phyloP scores from a whole-genome alignment of 2,797 vertebrate genomes.

The Geotrypetes seraphini region DNA sequence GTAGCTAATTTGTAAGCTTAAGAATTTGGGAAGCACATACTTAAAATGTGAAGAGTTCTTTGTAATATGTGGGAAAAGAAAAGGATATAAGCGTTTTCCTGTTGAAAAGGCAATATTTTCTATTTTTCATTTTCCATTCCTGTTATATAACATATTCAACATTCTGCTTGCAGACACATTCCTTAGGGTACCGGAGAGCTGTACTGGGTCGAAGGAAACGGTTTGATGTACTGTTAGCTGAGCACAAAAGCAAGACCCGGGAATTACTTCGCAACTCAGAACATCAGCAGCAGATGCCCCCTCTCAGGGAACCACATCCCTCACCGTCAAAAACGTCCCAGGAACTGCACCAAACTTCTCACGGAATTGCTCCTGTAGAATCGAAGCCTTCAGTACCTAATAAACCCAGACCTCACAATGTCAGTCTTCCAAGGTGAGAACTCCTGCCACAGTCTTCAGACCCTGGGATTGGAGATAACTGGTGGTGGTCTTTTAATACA shows the following conservation, averaged over 20 bases:
- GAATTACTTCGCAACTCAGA: conserved; percentile 78
- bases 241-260: conserved; percentile 95
- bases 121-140: no score
- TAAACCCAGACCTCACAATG: conserved; percentile 90
- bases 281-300: conserved; percentile 79
- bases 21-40: no score
- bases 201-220: conserved; percentile 94
- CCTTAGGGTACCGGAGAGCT: conserved; percentile 97
- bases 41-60: no score
- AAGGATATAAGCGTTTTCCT: no score
- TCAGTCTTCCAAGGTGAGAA: conserved; percentile 91
- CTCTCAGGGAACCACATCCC: conserved; percentile 96
- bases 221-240: conserved; percentile 89
- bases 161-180: conserved; percentile 95
- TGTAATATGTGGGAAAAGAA: no score
- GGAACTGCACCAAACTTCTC: conserved; percentile 74
- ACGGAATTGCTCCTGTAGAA: conserved; percentile 73
- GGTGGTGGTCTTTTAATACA: no score
- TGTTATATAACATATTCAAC: no score
- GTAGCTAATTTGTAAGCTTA: no score
- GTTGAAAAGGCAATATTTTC: no score
- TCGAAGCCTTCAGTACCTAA: conserved; percentile 77
- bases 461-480: no score
- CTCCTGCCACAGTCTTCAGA: no score
- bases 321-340: conserved; percentile 70